Conservation (phyloP, 2,113 vertebrate genomes). For the Coturnix japonica region DNA sequence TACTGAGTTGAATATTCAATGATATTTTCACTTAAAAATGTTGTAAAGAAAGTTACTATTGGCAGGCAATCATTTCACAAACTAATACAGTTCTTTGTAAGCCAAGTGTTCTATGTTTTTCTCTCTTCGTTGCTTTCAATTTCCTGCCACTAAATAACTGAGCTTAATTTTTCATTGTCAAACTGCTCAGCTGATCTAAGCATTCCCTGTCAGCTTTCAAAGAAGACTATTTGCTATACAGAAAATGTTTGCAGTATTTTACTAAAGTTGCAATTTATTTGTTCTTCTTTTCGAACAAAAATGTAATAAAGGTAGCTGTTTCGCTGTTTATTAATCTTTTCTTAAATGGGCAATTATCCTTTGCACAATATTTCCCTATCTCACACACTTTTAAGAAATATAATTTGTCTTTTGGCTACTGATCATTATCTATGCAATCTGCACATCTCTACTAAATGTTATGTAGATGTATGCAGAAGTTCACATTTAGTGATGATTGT, state of each 20-base stretch:
- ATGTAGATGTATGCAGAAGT: background rate
- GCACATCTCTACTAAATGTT: background rate
- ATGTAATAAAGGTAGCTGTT: background rate
- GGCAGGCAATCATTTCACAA: constrained; percentile 21
- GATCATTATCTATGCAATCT: background rate
- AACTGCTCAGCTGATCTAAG: constrained; percentile 17
- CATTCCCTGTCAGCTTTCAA: background rate
- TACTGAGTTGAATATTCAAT: constrained; percentile 63
- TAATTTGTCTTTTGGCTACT: background rate
- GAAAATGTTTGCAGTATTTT: background rate
- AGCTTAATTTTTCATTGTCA: constrained; percentile 62
- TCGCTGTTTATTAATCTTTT: background rate
- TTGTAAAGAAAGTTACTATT: constrained; percentile 49
- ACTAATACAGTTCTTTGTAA: constrained; percentile 17
- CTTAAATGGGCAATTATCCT: background rate
- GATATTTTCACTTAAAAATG: constrained; percentile 30
- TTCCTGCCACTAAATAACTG: constrained; percentile 35
- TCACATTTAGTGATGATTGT: background rate
- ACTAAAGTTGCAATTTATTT: background rate
- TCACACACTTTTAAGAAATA: background rate
- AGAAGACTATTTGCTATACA: constrained; percentile 14
- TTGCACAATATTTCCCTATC: background rate
- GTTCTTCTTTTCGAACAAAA: background rate
- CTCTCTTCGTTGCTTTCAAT: background rate
- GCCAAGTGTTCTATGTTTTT: background rate